Conservation (phyloP, 2,888 invertebrate genomes). For the Andrena trimmerana region DNA sequence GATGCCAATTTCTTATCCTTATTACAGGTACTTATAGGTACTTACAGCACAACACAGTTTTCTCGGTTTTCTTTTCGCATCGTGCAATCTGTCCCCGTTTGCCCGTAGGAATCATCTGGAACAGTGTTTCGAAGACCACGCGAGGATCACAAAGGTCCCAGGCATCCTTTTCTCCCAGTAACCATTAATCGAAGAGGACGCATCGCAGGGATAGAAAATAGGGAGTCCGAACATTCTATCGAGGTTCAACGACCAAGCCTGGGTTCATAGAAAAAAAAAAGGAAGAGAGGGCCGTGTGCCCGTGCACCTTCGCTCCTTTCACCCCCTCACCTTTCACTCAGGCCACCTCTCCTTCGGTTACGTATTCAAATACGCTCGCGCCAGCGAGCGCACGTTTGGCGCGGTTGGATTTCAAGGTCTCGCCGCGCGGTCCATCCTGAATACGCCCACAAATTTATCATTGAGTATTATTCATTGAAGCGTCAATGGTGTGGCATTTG, state of each 20-base stretch:
- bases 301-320: slow-evolving; percentile 43
- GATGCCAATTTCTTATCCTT: too few relatives aligned
- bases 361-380: slow-evolving; percentile 73
- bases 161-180: slow-evolving; percentile 3
- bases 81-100: too few relatives aligned
- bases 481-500: slow-evolving; percentile 85
- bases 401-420: slow-evolving; percentile 82
- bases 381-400: slow-evolving; percentile 72
- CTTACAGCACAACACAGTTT: too few relatives aligned
- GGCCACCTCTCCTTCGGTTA: slow-evolving; percentile 63
- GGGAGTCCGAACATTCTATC: slow-evolving; percentile 68
- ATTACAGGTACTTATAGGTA: too few relatives aligned
- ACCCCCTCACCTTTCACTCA: slow-evolving; percentile 37
- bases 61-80: too few relatives aligned
- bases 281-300: slow-evolving; percentile 32
- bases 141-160: neutral
- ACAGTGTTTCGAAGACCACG: too few relatives aligned
- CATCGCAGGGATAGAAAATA: slow-evolving; percentile 38
- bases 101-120: too few relatives aligned
- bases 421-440: slow-evolving; percentile 81
- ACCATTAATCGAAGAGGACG: slow-evolving; percentile 46
- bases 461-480: slow-evolving; percentile 85
- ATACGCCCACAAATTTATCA: slow-evolving; percentile 85
- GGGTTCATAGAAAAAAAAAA: slow-evolving; percentile 47
- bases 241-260: slow-evolving; percentile 66